Evolutionary conservation across 2,797 vertebrate genomes (phyloP), one percentile per base, ranked within the genome.

Genomic region (Melanotaenia pygmaea): DNA sequence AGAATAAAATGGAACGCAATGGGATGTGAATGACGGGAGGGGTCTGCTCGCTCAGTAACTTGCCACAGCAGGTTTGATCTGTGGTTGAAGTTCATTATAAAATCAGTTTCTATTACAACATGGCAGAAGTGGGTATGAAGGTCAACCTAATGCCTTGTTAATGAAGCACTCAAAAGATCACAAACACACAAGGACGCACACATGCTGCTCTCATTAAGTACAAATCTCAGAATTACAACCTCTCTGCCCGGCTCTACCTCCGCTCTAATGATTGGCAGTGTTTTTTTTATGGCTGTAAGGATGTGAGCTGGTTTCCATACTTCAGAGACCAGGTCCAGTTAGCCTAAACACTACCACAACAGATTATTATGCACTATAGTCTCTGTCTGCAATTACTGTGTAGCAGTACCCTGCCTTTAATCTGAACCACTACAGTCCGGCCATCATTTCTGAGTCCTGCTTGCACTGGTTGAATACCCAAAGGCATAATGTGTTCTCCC

Each of bases 1-100:
- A 62, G 64, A 84, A 77, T 80, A 62, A 82, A 81, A 72, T 28
- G 53, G 51, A 63, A 38, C 59, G 8, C 28, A 12, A 16, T 40
- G 13, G 13, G 38, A 40, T 40, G 13, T 16, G 38, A 4, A 40
- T 40, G 47, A 28, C 28, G 3, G 28, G 28, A 28, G 28, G 3
- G 28, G 28, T 28, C 28, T 28, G 28, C 28, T 28, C 28, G 28
- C 28, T 28, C 28, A 16, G 84, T 88, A 86, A 89, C 86, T 89
- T 79, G 74, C 70, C 79, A 74, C 79, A 81, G 86, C 78, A 82
- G 86, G 82, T 88, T 89, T 89, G 84, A 91, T 89, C 86, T 88
- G 83, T 72, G 73, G 88, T 89, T 87, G 83, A 86, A 88, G 88
- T 91, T 92, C 84, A 87, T 93, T 93, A 92, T 88, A 90, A 91